Evolutionary conservation across 2,113 vertebrate species (phyloP).

Genomic region (Mesocricetus auratus): DNA sequence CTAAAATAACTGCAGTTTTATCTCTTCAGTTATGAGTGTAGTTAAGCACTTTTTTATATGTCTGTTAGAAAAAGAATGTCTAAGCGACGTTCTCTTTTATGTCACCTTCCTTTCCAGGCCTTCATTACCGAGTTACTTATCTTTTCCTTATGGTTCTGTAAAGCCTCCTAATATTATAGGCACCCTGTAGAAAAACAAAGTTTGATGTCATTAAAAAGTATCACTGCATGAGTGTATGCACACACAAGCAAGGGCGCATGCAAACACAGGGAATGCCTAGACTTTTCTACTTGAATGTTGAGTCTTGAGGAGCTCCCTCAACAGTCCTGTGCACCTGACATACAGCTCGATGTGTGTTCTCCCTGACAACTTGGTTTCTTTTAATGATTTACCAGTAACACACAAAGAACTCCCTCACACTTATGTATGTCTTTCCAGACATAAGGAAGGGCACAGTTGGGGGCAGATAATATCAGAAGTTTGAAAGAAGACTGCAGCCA

Average conservation of each 20-base stretch:
- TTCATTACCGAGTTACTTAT: neutral
- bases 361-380: neutral
- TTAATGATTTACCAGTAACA: neutral
- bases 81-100: neutral
- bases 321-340: neutral
- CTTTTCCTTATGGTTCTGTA: neutral
- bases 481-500: neutral
- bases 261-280: neutral
- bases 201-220: neutral
- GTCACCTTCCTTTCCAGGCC: neutral
- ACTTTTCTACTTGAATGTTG: neutral
- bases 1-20: slow-evolving; percentile 37
- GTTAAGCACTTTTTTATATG: neutral
- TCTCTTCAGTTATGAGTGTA: slow-evolving; percentile 21
- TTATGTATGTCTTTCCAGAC: neutral
- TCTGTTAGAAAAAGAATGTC: neutral
- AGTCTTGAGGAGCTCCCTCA: neutral
- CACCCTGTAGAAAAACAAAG: neutral
- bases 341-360: neutral
- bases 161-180: neutral
- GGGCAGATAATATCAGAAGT: neutral
- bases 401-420: neutral
- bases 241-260: rapidly evolving
- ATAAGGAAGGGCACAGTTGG: neutral
- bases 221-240: neutral